These are phyloP conservation scores for Seriola rivoliana DNA, from an alignment of 2,113 vertebrate genomes.

Conservation along the genomic window DNA sequence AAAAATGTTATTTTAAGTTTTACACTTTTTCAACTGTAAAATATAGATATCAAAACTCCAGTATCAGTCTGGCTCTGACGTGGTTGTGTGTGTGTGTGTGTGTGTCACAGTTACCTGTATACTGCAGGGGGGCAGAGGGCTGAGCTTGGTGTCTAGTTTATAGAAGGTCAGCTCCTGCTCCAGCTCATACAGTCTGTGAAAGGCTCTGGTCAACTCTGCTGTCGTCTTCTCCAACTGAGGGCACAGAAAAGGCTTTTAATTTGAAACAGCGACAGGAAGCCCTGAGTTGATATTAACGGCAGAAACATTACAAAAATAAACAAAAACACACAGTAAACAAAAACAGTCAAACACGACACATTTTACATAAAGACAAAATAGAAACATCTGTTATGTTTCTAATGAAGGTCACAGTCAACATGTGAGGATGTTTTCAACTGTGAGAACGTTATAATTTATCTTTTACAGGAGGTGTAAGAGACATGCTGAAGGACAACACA, in stretches of 20 bases:
- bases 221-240: slow-evolving; percentile 18
- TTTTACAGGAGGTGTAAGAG: too few relatives aligned
- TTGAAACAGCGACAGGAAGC: neutral
- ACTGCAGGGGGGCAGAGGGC: neutral
- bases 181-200: slow-evolving; percentile 12
- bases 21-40: too few relatives aligned
- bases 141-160: slow-evolving; percentile 21
- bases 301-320: too few relatives aligned
- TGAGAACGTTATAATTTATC: neutral
- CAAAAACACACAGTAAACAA: too few relatives aligned
- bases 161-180: slow-evolving; percentile 30
- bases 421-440: neutral
- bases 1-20: too few relatives aligned
- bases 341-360: neutral
- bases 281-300: neutral
- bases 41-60: too few relatives aligned
- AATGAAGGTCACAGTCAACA: too few relatives aligned
- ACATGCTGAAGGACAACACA: neutral
- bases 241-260: slow-evolving; percentile 10
- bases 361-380: neutral
- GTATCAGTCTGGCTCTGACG: too few relatives aligned
- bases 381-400: neutral
- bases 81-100: slow-evolving; percentile 6
- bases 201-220: slow-evolving; percentile 14
- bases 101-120: neutral